phyloP scores from a whole-genome alignment of 1,140 invertebrate genomes.

The Calycopis cecrops region DNA sequence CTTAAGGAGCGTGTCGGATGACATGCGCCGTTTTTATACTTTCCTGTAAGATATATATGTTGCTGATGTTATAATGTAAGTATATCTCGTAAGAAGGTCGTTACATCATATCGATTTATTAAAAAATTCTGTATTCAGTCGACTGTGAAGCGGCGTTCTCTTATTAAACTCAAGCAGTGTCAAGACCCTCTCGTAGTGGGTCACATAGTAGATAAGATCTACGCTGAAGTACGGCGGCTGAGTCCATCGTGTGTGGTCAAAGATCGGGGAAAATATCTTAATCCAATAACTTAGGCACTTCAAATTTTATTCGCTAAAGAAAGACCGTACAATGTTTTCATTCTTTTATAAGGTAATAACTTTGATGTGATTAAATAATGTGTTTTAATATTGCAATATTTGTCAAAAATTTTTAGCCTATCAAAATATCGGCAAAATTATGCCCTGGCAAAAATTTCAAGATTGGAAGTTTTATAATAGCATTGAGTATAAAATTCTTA shows the following conservation, averaged over 20 bases:
- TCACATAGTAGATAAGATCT: slow-evolving; percentile 53
- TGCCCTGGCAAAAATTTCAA: too few relatives aligned
- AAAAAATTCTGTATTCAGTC: slow-evolving; percentile 29
- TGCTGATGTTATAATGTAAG: slow-evolving; percentile 9
- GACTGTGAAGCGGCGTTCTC: slow-evolving; percentile 47
- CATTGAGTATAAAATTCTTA: too few relatives aligned
- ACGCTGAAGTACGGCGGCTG: slow-evolving; percentile 34
- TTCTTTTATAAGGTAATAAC: too few relatives aligned
- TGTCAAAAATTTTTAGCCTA: too few relatives aligned
- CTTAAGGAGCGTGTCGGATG: too few relatives aligned
- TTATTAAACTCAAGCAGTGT: slow-evolving; percentile 62
- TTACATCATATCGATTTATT: slow-evolving; percentile 38
- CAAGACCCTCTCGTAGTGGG: slow-evolving; percentile 51
- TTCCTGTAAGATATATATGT: neutral
- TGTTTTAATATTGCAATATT: too few relatives aligned
- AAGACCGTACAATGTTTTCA: too few relatives aligned
- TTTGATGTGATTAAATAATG: too few relatives aligned
- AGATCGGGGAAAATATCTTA: slow-evolving; percentile 22
- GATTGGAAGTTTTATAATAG: too few relatives aligned
- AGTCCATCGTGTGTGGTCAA: slow-evolving; percentile 35
- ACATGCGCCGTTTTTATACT: too few relatives aligned
- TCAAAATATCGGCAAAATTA: too few relatives aligned
- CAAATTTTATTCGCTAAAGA: neutral
- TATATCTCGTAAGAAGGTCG: slow-evolving; percentile 25
- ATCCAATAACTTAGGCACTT: slow-evolving; percentile 1